phyloP scores from a whole-genome alignment of 2,113 vertebrate species.

The Tachysurus vachellii region DNA sequence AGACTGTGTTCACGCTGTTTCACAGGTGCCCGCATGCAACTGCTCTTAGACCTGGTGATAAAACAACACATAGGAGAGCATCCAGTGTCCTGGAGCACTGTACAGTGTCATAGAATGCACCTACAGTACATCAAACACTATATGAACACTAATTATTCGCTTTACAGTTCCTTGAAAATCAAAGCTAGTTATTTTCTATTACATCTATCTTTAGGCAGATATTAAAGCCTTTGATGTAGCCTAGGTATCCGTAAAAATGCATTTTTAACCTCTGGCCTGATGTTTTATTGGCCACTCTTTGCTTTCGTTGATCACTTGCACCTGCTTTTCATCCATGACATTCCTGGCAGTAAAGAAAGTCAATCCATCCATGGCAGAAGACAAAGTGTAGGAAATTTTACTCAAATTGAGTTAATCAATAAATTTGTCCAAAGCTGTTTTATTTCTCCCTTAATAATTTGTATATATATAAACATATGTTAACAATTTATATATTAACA shows the following conservation, averaged over 20 bases:
- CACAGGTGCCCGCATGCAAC: constrained; percentile 28
- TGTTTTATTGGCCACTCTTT: constrained; percentile 5
- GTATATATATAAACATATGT: not conserved
- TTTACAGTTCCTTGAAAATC: not conserved
- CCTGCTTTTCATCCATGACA: constrained; percentile 1
- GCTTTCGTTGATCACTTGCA: not conserved
- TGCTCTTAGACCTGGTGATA: constrained; percentile 13
- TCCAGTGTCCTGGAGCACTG: no score
- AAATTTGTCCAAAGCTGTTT: not conserved
- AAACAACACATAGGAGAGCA: constrained; percentile 8
- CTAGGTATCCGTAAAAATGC: not conserved
- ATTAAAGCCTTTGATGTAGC: not conserved
- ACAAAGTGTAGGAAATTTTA: not conserved
- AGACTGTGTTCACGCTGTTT: constrained; percentile 21
- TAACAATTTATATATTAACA: not conserved
- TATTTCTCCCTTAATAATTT: not conserved
- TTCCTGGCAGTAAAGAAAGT: not conserved
- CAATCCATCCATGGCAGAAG: not conserved
- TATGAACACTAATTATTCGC: not conserved
- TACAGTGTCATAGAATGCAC: not conserved
- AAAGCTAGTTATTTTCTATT: not conserved
- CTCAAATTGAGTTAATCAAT: not conserved
- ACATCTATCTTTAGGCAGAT: not conserved
- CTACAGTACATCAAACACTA: not conserved
- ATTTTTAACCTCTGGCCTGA: not conserved